Evolutionary conservation across 2,888 invertebrate genomes (phyloP), one percentile per base, ranked within the genome.

Genomic region (Magallana nippona): DNA sequence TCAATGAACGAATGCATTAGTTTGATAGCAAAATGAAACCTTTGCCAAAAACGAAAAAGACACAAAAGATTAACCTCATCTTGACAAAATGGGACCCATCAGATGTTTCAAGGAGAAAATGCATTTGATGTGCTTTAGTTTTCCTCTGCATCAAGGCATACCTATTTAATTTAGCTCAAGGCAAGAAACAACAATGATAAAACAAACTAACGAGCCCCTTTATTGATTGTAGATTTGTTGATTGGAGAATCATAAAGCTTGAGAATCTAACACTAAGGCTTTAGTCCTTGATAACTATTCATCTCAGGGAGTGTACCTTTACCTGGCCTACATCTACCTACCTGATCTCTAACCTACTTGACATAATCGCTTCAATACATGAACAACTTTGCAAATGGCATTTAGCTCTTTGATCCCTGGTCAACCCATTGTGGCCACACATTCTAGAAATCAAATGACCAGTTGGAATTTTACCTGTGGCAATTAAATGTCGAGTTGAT

Each of bases 251-350:
- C 78, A 58, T 22, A 44, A 83, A 32, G 60, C 56, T 27, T n/a
- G 15, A 62, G 3, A 32, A 17, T 27, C n/a, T 17, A 58, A 27
- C 22, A 57, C n/a, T 44, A 19, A 55, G 55, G 78, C 13, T 55
- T 55, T 78, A 78, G 55, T 55, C 78, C 19, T 11, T 78, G 78
- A 55, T 55, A 55, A 78, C 44, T 78, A 71, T 71, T 71, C 15
- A 71, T 71, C 71, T 27, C 27, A 2, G 19, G 27, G 71, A 71
- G 22, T 71, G 71, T n/a, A 60, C 15, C 17, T 71, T 22, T n/a
- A 60, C 1, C 5, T 27, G 71, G 71, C 71, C 71, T 10, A 71
- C 27, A 27, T 71, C 22, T 27, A 13, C 71, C 22, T 27, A 13
- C 71, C 32, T 27, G 71, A 71, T 32, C 71, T 27, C 71, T 27